These are phyloP conservation scores for Nasonia longicornis DNA, from an alignment of 1,140 invertebrate species.

Conservation along the genomic window DNA sequence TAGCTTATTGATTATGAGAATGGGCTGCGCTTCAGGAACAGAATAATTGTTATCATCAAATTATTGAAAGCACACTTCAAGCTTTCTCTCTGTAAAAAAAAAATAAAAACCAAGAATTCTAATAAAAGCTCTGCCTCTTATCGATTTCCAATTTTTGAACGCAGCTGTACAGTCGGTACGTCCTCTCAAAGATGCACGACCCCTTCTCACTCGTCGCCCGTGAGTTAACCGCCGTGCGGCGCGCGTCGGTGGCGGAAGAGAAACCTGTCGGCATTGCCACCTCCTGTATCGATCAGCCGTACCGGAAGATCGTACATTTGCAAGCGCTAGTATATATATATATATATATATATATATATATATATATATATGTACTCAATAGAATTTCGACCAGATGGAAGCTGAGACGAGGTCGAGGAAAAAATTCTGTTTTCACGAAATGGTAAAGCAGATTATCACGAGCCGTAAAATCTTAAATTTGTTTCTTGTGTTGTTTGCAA, in stretches of 20 bases:
- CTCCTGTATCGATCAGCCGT: neutral
- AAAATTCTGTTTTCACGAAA: neutral
- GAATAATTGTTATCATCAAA: too few species aligned
- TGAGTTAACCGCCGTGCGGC: neutral
- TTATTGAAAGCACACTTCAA: too few species aligned
- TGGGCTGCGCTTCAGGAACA: too few species aligned
- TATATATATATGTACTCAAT: neutral
- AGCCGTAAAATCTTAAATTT: too few species aligned
- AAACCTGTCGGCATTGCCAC: neutral
- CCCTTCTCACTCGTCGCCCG: neutral
- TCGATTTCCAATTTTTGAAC: too few species aligned
- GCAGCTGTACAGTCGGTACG: neutral
- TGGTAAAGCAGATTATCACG: neutral
- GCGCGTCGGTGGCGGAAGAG: neutral
- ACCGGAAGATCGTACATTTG: conserved; percentile 37
- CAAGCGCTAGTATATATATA: neutral
- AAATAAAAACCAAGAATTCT: too few species aligned
- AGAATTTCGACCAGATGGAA: neutral
- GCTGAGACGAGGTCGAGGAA: neutral
- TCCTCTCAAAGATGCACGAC: neutral
- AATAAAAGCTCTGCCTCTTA: too few species aligned
- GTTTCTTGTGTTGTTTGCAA: too few species aligned
- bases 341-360: neutral
- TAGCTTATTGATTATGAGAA: too few species aligned
- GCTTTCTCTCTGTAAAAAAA: too few species aligned